phyloP scores from a whole-genome alignment of 1,140 invertebrate species.

The Hormaphis cornu region DNA sequence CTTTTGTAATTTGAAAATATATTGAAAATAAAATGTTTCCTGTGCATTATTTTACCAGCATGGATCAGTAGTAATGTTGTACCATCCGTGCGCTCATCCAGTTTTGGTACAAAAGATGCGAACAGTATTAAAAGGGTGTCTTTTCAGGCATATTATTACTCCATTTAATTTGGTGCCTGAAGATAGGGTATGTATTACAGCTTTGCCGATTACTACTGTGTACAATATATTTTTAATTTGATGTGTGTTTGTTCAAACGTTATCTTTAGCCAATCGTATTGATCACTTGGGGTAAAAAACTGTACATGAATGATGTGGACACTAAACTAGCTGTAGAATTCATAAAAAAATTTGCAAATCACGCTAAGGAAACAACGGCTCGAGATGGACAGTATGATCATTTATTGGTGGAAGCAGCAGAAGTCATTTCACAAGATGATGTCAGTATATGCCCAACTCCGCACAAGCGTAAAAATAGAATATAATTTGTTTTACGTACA shows the following conservation, averaged over 20 bases:
- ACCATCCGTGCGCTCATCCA: slow-evolving; percentile 75
- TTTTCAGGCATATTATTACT: slow-evolving; percentile 72
- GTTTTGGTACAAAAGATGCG: slow-evolving; percentile 55
- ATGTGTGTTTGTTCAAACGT: slow-evolving; percentile 34
- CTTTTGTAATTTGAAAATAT: not conserved
- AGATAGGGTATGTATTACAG: slow-evolving; percentile 49
- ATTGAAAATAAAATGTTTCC: not conserved
- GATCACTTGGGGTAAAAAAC: slow-evolving; percentile 63
- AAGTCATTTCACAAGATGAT: slow-evolving; percentile 43
- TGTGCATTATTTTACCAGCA: slow-evolving; percentile 54
- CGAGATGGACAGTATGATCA: slow-evolving; percentile 54
- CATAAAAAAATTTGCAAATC: slow-evolving; percentile 56
- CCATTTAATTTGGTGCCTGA: slow-evolving; percentile 54
- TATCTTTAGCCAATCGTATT: slow-evolving; percentile 60
- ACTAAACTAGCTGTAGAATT: slow-evolving; percentile 48
- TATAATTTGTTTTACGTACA: not conserved
- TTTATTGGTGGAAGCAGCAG: slow-evolving; percentile 47
- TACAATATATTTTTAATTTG: slow-evolving; percentile 9
- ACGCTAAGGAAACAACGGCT: slow-evolving; percentile 53
- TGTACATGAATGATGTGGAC: slow-evolving; percentile 60
- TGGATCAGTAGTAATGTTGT: slow-evolving; percentile 73
- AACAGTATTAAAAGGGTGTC: slow-evolving; percentile 56
- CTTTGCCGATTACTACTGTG: slow-evolving; percentile 12
- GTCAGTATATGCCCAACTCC: slow-evolving; percentile 6
- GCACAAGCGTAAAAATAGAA: slow-evolving; percentile 21